A percentile compares a stretch with the other conserved stretches of the same genome.
phyloP scores from a whole-genome alignment of 2,113 vertebrate genomes.

The Acanthisitta chloris region DNA sequence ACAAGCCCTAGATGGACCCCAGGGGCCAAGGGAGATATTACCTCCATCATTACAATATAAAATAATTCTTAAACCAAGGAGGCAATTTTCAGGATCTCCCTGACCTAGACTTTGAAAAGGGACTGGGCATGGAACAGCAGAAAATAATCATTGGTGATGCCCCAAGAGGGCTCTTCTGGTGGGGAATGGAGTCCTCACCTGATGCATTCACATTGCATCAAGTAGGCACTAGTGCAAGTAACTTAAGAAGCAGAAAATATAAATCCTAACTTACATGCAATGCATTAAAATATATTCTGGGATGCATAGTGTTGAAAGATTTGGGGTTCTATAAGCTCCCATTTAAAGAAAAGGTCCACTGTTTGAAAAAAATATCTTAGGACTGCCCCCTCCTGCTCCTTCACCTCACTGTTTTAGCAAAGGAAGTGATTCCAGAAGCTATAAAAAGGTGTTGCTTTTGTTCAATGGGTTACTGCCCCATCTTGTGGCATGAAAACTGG shows the following conservation, averaged over 20 bases:
- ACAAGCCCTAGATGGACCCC: not conserved
- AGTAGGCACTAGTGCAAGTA: not conserved
- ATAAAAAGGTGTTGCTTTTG: not conserved
- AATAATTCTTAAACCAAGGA: not conserved
- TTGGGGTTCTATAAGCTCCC: not conserved
- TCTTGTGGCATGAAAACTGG: not conserved
- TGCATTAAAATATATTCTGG: not conserved
- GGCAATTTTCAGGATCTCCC: not conserved
- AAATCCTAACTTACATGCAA: not conserved
- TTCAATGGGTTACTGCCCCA: constrained; percentile 14
- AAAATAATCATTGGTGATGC: too few species aligned
- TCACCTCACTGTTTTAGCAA: not conserved
- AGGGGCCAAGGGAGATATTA: not conserved
- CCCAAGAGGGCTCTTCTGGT: not conserved
- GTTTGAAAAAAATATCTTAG: not conserved
- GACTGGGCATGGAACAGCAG: not conserved
- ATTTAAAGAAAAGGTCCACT: not conserved
- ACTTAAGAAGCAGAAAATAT: not conserved
- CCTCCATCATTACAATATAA: not conserved
- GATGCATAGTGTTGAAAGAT: not conserved
- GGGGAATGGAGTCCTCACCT: not conserved
- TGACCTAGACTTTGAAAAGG: not conserved
- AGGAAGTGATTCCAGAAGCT: constrained; percentile 27
- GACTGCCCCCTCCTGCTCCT: not conserved
- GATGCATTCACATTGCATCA: not conserved